phyloP scores from a whole-genome alignment of 2,888 invertebrate species.

The Drosophila aldrichi region DNA sequence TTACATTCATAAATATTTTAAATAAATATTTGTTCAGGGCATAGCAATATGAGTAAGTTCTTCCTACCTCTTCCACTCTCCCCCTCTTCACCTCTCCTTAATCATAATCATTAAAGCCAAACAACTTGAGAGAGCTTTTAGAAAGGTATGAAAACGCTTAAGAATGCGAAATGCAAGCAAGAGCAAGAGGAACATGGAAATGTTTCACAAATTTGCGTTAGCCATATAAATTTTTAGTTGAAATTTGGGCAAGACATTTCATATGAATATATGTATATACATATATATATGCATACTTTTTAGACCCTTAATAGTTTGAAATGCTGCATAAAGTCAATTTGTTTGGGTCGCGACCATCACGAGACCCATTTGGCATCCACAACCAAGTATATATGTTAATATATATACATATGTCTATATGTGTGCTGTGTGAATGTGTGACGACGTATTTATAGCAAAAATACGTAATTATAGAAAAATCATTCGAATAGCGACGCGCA shows the following conservation, averaged over 20 bases:
- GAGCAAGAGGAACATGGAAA: neutral
- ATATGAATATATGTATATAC: neutral
- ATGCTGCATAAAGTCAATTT: constrained; percentile 48
- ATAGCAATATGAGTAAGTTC: neutral
- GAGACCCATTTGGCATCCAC: constrained; percentile 61
- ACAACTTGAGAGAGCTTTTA: neutral
- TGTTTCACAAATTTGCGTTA: neutral
- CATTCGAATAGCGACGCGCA: constrained; percentile 47
- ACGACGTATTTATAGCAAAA: constrained; percentile 69
- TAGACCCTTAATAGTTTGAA: constrained; percentile 16
- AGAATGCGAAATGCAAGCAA: neutral
- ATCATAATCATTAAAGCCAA: neutral
- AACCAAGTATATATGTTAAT: constrained; percentile 21
- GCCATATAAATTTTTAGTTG: neutral
- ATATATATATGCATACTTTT: neutral
- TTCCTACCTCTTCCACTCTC: neutral
- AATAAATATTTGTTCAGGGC: neutral
- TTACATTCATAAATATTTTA: neutral
- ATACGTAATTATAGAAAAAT: constrained; percentile 73
- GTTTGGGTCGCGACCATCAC: constrained; percentile 61
- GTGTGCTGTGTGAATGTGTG: constrained; percentile 14
- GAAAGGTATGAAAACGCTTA: neutral
- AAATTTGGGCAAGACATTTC: neutral
- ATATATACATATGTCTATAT: constrained; percentile 21
- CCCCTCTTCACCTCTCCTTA: neutral